Percentiles rank a stretch among this genome's conserved stretches.
phyloP scores from a whole-genome alignment of 2,797 vertebrate species.

The Anas georgica region DNA sequence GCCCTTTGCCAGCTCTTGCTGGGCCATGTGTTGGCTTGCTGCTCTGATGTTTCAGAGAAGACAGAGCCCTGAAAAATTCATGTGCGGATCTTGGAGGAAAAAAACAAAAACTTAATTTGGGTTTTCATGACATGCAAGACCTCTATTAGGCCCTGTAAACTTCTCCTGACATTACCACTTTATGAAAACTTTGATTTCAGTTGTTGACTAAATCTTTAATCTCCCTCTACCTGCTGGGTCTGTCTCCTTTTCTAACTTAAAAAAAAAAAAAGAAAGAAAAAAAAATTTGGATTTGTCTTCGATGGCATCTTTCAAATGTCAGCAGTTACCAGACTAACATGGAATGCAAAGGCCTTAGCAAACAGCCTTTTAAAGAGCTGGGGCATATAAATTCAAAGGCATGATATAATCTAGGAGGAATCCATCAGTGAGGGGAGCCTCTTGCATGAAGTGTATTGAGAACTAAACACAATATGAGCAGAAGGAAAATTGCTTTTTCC shows the following conservation, averaged over 20 bases:
- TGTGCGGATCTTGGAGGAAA: background rate
- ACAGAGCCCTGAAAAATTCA: conserved; percentile 37
- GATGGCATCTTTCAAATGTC: conserved; percentile 67
- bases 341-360: conserved; percentile 48
- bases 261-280: background rate
- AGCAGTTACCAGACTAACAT: conserved; percentile 51
- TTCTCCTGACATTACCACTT: conserved; percentile 59
- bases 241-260: conserved; percentile 53
- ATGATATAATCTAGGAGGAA: conserved; percentile 71
- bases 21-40: accelerated
- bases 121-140: conserved; percentile 23
- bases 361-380: conserved; percentile 55
- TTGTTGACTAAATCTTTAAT: conserved; percentile 55
- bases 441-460: conserved; percentile 65
- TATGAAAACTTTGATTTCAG: conserved; percentile 66
- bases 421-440: conserved; percentile 59
- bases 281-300: conserved; percentile 40
- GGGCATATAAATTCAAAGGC: conserved; percentile 53
- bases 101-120: conserved; percentile 24
- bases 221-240: conserved; percentile 31
- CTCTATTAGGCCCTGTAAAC: conserved; percentile 61
- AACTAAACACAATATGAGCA: conserved; percentile 61
- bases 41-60: background rate
- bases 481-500: conserved; percentile 73
- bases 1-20: background rate